phyloP scores from a whole-genome alignment of 1,140 invertebrate genomes.

The Stenopsyche tienmushanensis region DNA sequence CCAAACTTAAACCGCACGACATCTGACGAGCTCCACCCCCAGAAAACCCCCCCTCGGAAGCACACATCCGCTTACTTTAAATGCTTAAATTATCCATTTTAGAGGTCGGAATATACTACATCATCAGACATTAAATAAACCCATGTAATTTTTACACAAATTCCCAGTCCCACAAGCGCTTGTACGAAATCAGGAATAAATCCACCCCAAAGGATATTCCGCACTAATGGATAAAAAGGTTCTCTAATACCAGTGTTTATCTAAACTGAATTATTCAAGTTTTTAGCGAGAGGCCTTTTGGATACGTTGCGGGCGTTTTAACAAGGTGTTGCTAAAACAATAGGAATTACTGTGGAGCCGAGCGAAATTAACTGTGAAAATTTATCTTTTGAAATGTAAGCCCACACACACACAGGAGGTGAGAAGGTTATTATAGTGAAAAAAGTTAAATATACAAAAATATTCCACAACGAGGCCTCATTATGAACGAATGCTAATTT shows the following conservation, averaged over 20 bases:
- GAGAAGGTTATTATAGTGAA: not conserved
- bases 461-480: too few species aligned
- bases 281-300: not conserved
- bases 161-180: not conserved
- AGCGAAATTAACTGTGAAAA: not conserved
- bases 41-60: not conserved
- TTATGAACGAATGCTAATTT: too few species aligned
- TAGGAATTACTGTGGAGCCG: not conserved
- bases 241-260: not conserved
- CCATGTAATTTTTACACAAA: constrained; percentile 7
- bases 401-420: not conserved
- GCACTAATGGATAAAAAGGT: not conserved
- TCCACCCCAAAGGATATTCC: not conserved
- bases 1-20: not conserved
- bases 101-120: too few species aligned
- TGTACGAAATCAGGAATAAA: not conserved
- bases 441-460: too few species aligned
- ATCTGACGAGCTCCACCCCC: not conserved
- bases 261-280: not conserved
- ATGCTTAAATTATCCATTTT: too few species aligned
- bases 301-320: not conserved
- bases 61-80: not conserved
- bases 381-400: not conserved
- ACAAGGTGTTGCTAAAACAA: not conserved
- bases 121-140: too few species aligned